Evolutionary conservation across 2,797 vertebrate genomes (phyloP).

Genomic region (Sphenodon punctatus): DNA sequence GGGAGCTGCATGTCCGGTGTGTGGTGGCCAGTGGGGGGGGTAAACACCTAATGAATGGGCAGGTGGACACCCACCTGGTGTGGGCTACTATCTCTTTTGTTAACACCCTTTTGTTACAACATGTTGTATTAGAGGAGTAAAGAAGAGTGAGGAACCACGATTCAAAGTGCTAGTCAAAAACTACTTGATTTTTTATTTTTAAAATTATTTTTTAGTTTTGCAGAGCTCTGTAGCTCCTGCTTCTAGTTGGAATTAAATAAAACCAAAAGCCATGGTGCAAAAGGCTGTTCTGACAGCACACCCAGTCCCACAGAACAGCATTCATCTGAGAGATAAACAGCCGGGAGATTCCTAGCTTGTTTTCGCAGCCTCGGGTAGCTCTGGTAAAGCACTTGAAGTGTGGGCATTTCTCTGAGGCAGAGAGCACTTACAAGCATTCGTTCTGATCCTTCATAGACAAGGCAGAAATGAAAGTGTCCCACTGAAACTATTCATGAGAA

Average conservation of each 20-base stretch:
- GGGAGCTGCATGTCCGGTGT: too few relatives aligned
- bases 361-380: neutral
- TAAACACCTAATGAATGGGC: too few relatives aligned
- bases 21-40: too few relatives aligned
- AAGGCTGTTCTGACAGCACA: neutral
- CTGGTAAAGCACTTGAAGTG: neutral
- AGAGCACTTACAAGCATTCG: neutral
- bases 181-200: too few relatives aligned
- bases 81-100: too few relatives aligned
- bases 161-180: too few relatives aligned
- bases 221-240: fast-evolving
- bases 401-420: neutral
- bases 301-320: neutral
- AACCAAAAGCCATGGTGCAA: fast-evolving
- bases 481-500: neutral
- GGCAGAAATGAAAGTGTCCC: neutral
- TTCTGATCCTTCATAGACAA: neutral
- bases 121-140: too few relatives aligned
- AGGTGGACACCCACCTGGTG: too few relatives aligned
- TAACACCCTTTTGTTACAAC: too few relatives aligned
- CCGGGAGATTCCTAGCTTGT: neutral
- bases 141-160: too few relatives aligned
- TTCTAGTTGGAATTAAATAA: neutral
- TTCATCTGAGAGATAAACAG: neutral
- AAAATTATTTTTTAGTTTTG: neutral